Evolutionary conservation across 2,888 invertebrate genomes (phyloP).

Genomic region (Drosophila peninsularis): DNA sequence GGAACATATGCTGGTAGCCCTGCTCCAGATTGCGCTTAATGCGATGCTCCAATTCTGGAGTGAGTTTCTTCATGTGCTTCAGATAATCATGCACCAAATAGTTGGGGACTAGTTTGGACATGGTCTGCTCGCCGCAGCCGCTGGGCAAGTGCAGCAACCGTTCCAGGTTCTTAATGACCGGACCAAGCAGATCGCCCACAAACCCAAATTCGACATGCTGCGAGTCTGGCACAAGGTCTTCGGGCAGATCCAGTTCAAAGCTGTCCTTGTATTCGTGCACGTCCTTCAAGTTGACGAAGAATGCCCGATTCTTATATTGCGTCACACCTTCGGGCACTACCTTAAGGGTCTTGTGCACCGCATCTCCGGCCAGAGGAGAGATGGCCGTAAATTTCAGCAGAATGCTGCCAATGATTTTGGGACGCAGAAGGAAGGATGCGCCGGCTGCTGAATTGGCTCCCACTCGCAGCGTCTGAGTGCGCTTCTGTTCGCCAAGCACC

Average conservation of each 20-base stretch:
- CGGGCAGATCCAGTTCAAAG: constrained; percentile 90
- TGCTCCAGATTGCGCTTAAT: constrained; percentile 88
- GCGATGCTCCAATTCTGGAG: constrained; percentile 88
- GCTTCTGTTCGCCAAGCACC: constrained; percentile 93
- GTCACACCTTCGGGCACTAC: constrained; percentile 94
- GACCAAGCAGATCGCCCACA: constrained; percentile 86
- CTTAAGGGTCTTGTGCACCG: constrained; percentile 89
- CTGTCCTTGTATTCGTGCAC: constrained; percentile 86
- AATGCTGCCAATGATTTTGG: constrained; percentile 89
- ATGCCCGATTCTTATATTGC: constrained; percentile 89
- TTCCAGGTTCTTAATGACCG: constrained; percentile 87
- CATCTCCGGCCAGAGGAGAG: constrained; percentile 91
- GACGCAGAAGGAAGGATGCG: constrained; percentile 93
- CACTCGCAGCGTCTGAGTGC: constrained; percentile 88
- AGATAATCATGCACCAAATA: constrained; percentile 92
- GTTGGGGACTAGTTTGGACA: constrained; percentile 89
- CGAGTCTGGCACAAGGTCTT: constrained; percentile 88
- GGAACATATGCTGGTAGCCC: constrained; percentile 96
- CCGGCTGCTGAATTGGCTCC: constrained; percentile 90
- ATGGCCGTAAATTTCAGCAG: constrained; percentile 91
- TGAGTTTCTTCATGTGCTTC: constrained; percentile 87
- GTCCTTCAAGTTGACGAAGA: constrained; percentile 89
- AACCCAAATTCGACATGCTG: constrained; percentile 86
- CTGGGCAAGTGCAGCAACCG: constrained; percentile 87
- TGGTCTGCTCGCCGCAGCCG: constrained; percentile 91